These are phyloP conservation scores for Drosophila pullipes DNA, from an alignment of 2,888 invertebrate species.

Conservation along the genomic window DNA sequence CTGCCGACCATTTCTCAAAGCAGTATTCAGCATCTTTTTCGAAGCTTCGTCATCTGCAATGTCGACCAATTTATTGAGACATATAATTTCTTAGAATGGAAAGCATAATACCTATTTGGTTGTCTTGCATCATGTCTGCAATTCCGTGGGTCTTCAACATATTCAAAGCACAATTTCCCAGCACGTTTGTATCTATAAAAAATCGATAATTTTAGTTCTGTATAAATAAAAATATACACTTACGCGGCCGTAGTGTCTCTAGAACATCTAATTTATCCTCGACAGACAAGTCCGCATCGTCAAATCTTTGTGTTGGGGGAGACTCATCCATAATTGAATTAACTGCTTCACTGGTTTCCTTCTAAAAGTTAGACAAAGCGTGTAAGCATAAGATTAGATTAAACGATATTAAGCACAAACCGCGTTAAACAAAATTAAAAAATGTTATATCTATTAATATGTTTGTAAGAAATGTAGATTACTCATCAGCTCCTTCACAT, in stretches of 20 bases:
- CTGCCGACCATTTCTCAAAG: slow-evolving; percentile 94
- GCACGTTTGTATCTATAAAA: slow-evolving; percentile 70
- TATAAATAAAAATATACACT: slow-evolving; percentile 7
- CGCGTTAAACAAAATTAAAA: background rate
- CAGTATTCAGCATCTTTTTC: slow-evolving; percentile 90
- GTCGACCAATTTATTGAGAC: background rate
- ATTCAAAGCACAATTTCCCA: slow-evolving; percentile 86
- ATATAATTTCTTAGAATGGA: background rate
- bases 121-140: slow-evolving; percentile 91
- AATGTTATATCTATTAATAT: background rate
- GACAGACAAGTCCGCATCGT: slow-evolving; percentile 70
- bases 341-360: slow-evolving; percentile 84
- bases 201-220: background rate
- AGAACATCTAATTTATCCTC: slow-evolving; percentile 75
- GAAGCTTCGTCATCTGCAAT: slow-evolving; percentile 88
- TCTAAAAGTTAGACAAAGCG: slow-evolving; percentile 63
- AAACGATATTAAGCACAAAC: background rate
- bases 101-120: slow-evolving; percentile 81
- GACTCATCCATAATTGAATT: slow-evolving; percentile 83
- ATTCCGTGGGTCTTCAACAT: slow-evolving; percentile 94
- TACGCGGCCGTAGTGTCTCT: slow-evolving; percentile 65
- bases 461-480: background rate
- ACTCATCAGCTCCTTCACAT: background rate
- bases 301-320: slow-evolving; percentile 40
- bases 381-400: background rate